Evolutionary conservation across 2,113 vertebrate species (phyloP), one percentile per base, ranked within the genome.

Genomic region (Nibea coibor): DNA sequence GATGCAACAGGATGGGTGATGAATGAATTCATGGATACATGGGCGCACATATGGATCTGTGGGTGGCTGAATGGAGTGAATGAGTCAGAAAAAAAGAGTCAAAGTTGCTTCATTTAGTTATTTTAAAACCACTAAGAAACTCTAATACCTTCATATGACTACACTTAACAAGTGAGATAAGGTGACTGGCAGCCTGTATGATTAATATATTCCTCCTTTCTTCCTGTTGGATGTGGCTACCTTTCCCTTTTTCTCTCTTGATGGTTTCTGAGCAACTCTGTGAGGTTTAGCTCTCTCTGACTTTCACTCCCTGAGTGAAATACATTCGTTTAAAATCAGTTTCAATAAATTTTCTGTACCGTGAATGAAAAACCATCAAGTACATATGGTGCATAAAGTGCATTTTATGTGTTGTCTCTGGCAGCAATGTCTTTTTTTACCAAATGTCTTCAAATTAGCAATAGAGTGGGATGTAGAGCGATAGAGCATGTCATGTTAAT

Each of bases 1-100:
- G 69, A 67, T 17, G 51, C 75, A 71, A 85, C 79, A 78, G 75
- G 65, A 61, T 47, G 65, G 47, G 22, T 87, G 86, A 89, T 81
- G 84, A 79, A 84, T 82, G 84, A 80, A 69, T 75, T 43, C 54
- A 51, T 48, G 73, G 81, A 61, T 67, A 62, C 63, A 53, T 69
- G 84, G 59, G 73, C 65, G 78, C 65, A 68, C 50, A 35, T 81
- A 81, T 87, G 72, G 74, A 89, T 80, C 42, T 48, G 26, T 47
- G 59, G 84, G 12, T 69, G 31, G 72, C 78, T 90, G 84, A 85
- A 80, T 76, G 17, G 35, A 74, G 47, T 39, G 51, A 31, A 67
- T 22, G 67, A 81, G 48, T 85, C 68, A 19, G 50, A 81, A 5
- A 67, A 67, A 65, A 76, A 53, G 2, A 63, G 31, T 31, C 11